These are phyloP conservation scores for Hypomecis atomaria DNA, from an alignment of 2,888 invertebrate genomes.

Conservation along the genomic window DNA sequence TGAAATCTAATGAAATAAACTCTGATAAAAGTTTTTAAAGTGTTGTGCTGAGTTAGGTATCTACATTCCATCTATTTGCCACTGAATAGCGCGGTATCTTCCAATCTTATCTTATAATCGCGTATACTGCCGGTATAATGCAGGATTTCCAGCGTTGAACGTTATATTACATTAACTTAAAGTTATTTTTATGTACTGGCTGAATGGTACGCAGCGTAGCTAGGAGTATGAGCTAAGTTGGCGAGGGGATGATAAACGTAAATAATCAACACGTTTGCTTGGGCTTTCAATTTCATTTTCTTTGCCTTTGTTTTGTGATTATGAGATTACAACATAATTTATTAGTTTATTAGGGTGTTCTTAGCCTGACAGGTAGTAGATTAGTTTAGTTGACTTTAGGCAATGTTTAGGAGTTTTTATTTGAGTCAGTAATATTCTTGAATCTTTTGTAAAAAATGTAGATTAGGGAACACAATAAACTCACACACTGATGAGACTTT, in stretches of 20 bases:
- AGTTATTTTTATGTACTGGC: constrained; percentile 23
- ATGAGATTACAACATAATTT: not conserved
- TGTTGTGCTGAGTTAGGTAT: not conserved
- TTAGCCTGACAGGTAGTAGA: too few relatives aligned
- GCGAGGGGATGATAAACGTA: not conserved
- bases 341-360: too few relatives aligned
- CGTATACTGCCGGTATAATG: constrained; percentile 28
- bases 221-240: constrained; percentile 1
- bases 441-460: too few relatives aligned
- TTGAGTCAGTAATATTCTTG: too few relatives aligned
- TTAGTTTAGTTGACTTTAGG: too few relatives aligned
- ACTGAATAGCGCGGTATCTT: constrained; percentile 25
- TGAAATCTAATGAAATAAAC: too few relatives aligned
- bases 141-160: constrained; percentile 19
- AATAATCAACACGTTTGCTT: not conserved
- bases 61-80: not conserved
- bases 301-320: not conserved
- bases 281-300: not conserved
- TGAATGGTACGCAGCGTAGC: constrained; percentile 9
- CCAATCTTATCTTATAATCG: constrained; percentile 31
- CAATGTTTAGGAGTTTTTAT: too few relatives aligned
- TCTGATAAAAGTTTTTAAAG: not conserved
- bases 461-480: too few relatives aligned
- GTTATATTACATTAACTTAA: constrained; percentile 22
- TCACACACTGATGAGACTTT: too few relatives aligned